Percentiles rank a stretch among this genome's conserved stretches.
phyloP scores from a whole-genome alignment of 2,113 vertebrate species.

The Hassar affinis region DNA sequence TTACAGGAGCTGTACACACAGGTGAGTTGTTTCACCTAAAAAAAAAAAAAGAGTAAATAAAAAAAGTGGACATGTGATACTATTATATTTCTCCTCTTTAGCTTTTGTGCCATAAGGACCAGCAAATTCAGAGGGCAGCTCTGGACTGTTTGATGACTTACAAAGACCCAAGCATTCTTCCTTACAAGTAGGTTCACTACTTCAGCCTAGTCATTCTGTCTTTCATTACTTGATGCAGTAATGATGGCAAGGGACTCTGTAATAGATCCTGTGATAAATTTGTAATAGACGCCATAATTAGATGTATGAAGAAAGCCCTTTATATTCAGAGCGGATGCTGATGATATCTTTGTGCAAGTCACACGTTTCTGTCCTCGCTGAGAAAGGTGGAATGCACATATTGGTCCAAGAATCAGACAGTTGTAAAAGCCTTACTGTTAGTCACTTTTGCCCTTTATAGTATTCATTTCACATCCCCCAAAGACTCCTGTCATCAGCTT shows the following conservation, averaged over 20 bases:
- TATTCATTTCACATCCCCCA: constrained; percentile 39
- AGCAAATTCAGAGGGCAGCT: constrained; percentile 84
- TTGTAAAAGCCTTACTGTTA: constrained; percentile 29
- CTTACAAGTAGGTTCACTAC: constrained; percentile 81
- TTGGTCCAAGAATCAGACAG: constrained; percentile 12
- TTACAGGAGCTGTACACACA: constrained; percentile 85
- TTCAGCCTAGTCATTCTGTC: not conserved
- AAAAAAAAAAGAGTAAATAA: too few species aligned
- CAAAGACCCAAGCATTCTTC: constrained; percentile 84
- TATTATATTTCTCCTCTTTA: constrained; percentile 57
- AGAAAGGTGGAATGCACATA: constrained; percentile 32
- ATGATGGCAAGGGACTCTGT: constrained; percentile 16
- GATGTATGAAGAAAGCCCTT: constrained; percentile 39
- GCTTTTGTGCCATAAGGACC: constrained; percentile 92
- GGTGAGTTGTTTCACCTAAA: constrained; percentile 62
- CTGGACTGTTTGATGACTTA: constrained; percentile 91
- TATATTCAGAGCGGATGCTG: constrained; percentile 34
- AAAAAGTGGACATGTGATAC: not conserved
- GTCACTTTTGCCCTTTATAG: constrained; percentile 15
- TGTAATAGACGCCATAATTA: not conserved
- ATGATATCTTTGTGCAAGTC: constrained; percentile 40
- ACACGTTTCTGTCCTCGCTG: constrained; percentile 14
- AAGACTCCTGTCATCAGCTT: constrained; percentile 18
- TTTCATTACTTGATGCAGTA: constrained; percentile 9
- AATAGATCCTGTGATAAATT: not conserved